A percentile compares a stretch with the other conserved stretches of the same genome.
Conservation (phyloP, 2,797 vertebrate genomes). For the Pangasius krempfi region DNA sequence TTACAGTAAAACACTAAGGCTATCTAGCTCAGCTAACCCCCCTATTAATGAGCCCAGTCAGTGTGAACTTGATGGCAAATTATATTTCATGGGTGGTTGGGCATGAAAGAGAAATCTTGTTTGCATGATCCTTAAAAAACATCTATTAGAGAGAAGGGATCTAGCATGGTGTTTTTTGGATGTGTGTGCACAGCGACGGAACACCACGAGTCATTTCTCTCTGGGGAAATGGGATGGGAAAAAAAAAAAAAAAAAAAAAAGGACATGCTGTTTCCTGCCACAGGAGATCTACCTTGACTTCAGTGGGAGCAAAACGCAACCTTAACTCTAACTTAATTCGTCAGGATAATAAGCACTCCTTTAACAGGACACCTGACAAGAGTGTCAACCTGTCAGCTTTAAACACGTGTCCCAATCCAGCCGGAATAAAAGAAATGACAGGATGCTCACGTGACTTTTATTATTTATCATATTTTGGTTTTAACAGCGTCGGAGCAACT, state of each 20-base stretch:
- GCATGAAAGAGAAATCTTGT: constrained; percentile 75
- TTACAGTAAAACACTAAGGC: constrained; percentile 40
- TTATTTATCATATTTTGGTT: constrained; percentile 36
- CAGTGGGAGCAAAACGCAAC: constrained; percentile 53
- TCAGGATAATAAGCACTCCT: constrained; percentile 55
- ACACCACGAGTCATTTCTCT: constrained; percentile 60
- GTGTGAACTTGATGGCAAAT: constrained; percentile 63
- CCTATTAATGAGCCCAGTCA: constrained; percentile 63
- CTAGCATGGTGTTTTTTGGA: constrained; percentile 38
- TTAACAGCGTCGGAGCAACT: constrained; percentile 16
- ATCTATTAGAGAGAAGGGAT: constrained; percentile 68
- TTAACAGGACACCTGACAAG: constrained; percentile 29
- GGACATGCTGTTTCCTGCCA: constrained; percentile 54
- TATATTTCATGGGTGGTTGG: constrained; percentile 72
- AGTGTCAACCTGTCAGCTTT: constrained; percentile 38
- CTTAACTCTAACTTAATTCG: constrained; percentile 47
- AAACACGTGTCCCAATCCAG: not conserved
- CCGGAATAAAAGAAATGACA: not conserved
- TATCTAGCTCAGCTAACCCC: constrained; percentile 50
- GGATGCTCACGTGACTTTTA: constrained; percentile 35
- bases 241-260: constrained; percentile 36
- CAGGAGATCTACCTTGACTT: constrained; percentile 56
- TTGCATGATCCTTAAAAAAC: constrained; percentile 74
- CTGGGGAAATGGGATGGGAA: constrained; percentile 35
- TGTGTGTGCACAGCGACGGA: constrained; percentile 64